Evolutionary conservation across 2,113 vertebrate species (phyloP).

Genomic region (Ivindomyrus marchei): DNA sequence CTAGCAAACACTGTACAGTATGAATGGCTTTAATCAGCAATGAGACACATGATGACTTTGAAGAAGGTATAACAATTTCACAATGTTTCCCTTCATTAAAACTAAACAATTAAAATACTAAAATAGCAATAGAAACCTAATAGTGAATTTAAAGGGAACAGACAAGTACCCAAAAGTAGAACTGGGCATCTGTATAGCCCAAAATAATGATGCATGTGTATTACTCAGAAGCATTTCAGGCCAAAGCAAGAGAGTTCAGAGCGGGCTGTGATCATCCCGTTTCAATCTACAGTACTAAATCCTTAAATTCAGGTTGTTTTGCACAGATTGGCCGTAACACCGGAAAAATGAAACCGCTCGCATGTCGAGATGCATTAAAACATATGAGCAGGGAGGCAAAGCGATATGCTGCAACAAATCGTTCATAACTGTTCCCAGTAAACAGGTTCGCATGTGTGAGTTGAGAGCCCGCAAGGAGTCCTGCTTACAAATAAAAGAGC

Average conservation of each 20-base stretch:
- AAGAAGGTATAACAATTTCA: not conserved
- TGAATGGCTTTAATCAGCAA: not conserved
- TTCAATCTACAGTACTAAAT: not conserved
- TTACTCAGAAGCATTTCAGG: not conserved
- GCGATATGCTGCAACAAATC: not conserved
- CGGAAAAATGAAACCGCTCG: not conserved
- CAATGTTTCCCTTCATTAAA: not conserved
- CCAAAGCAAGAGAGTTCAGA: not conserved
- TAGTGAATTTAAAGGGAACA: not conserved
- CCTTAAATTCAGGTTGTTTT: not conserved
- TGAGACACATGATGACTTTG: not conserved
- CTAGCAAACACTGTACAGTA: not conserved
- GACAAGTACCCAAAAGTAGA: not conserved
- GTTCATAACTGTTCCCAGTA: not conserved
- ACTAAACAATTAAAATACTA: not conserved
- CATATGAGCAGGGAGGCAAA: not conserved
- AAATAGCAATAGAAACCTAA: not conserved
- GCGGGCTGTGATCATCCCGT: not conserved
- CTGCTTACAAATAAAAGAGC: not conserved
- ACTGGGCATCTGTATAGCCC: not conserved
- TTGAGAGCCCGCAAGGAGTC: not conserved
- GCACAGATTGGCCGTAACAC: not conserved
- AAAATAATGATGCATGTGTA: not conserved
- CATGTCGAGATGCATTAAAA: not conserved
- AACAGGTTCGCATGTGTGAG: not conserved